These are phyloP conservation scores for Cetoscarus ocellatus DNA, from an alignment of 2,797 vertebrate genomes.

Conservation along the genomic window DNA sequence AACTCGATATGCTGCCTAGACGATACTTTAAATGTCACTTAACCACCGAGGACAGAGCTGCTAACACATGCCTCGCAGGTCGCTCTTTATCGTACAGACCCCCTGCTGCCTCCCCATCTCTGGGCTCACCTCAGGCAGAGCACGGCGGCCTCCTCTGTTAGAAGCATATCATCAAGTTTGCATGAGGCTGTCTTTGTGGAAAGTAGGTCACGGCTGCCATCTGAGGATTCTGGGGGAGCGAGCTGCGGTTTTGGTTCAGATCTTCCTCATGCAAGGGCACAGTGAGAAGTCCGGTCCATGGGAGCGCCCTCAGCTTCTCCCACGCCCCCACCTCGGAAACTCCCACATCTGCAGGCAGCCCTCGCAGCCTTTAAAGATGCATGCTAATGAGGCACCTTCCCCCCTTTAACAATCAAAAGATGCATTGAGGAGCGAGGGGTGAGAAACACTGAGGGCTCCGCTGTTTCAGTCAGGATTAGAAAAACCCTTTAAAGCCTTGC, in stretches of 20 bases:
- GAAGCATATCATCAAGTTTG: slow-evolving; percentile 84
- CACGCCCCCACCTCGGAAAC: slow-evolving; percentile 54
- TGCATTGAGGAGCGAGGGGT: slow-evolving; percentile 78
- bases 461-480: slow-evolving; percentile 71
- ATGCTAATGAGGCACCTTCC: slow-evolving; percentile 81
- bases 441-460: slow-evolving; percentile 66
- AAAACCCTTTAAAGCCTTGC: slow-evolving; percentile 55
- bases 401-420: slow-evolving; percentile 82
- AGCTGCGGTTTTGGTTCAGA: slow-evolving; percentile 63
- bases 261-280: slow-evolving; percentile 57
- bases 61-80: slow-evolving; percentile 43
- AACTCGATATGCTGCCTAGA: too few species aligned
- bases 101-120: slow-evolving; percentile 51
- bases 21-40: slow-evolving; percentile 14
- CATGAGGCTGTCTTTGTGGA: slow-evolving; percentile 81
- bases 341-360: slow-evolving; percentile 68
- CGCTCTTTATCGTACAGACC: slow-evolving; percentile 39
- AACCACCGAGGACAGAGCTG: slow-evolving; percentile 44
- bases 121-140: slow-evolving; percentile 66
- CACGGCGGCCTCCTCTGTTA: slow-evolving; percentile 60
- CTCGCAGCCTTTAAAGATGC: slow-evolving; percentile 69
- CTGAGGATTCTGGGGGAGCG: slow-evolving; percentile 79
- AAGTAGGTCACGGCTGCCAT: slow-evolving; percentile 85
- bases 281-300: slow-evolving; percentile 66
- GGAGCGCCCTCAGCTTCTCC: slow-evolving; percentile 75